Conservation (phyloP, 2,113 vertebrate species). For the Percina caprodes region DNA sequence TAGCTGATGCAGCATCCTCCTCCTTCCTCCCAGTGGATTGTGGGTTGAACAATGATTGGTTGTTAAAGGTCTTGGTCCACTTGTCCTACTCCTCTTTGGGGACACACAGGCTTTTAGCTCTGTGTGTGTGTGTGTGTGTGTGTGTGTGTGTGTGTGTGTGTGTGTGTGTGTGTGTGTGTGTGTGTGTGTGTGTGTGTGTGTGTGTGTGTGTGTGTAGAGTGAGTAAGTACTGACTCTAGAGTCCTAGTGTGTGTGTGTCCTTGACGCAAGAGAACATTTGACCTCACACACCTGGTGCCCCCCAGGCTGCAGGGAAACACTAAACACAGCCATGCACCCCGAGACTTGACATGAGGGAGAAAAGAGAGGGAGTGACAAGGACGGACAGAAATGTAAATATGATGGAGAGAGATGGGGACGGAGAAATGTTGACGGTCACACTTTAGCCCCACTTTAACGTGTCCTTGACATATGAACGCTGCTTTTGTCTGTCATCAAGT, state of each 20-base stretch:
- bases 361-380: neutral
- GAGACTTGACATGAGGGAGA: neutral
- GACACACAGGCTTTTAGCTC: constrained; percentile 38
- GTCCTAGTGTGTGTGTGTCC: constrained; percentile 57
- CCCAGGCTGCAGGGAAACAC: constrained; percentile 16
- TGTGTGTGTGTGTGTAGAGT: constrained; percentile 49
- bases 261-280: constrained; percentile 43
- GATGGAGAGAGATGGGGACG: neutral
- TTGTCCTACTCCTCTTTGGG: constrained; percentile 27
- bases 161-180: constrained; percentile 12
- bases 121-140: too few relatives aligned
- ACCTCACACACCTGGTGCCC: constrained; percentile 55
- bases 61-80: constrained; percentile 42
- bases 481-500: neutral
- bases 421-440: neutral
- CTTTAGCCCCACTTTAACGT: neutral
- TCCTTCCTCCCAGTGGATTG: constrained; percentile 46
- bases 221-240: too few relatives aligned
- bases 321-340: constrained; percentile 66
- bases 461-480: neutral
- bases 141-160: too few relatives aligned
- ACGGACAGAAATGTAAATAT: neutral
- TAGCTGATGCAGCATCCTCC: constrained; percentile 59
- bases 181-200: constrained; percentile 24
- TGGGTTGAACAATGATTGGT: constrained; percentile 69